Evolutionary conservation across 2,797 vertebrate genomes (phyloP).

Genomic region (Acanthurus lineatus): DNA sequence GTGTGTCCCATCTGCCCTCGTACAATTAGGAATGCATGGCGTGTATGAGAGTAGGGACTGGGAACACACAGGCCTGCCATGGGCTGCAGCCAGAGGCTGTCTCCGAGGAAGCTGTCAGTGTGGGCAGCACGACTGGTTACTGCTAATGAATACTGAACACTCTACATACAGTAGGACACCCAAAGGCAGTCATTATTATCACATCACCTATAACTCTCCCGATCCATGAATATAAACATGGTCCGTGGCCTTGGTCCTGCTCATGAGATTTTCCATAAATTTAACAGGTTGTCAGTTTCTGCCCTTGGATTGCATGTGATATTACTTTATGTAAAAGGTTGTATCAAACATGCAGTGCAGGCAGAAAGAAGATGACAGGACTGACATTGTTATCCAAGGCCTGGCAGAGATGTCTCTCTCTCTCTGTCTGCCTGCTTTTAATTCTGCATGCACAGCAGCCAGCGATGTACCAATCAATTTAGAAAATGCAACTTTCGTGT

Average conservation of each 20-base stretch:
- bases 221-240: conserved; percentile 47
- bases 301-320: conserved; percentile 21
- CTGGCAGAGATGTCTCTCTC: conserved; percentile 59
- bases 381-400: conserved; percentile 51
- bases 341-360: conserved; percentile 16
- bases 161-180: conserved; percentile 36
- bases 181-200: conserved; percentile 57
- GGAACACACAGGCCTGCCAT: conserved; percentile 44
- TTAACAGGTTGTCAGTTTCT: conserved; percentile 42
- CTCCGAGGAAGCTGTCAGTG: conserved; percentile 62
- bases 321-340: conserved; percentile 21
- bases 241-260: conserved; percentile 26
- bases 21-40: conserved; percentile 46
- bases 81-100: conserved; percentile 57
- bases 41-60: conserved; percentile 29
- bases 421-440: conserved; percentile 13
- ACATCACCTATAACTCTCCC: conserved; percentile 52
- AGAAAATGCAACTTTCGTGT: background rate
- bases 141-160: conserved; percentile 65
- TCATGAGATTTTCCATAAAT: conserved; percentile 46
- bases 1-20: conserved; percentile 12
- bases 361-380: conserved; percentile 23
- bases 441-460: conserved; percentile 16
- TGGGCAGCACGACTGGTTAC: conserved; percentile 46
- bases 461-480: background rate